Evolutionary conservation across 1,140 invertebrate species (phyloP), one percentile per base, ranked within the genome.

Genomic region (Drosophila seguyi): DNA sequence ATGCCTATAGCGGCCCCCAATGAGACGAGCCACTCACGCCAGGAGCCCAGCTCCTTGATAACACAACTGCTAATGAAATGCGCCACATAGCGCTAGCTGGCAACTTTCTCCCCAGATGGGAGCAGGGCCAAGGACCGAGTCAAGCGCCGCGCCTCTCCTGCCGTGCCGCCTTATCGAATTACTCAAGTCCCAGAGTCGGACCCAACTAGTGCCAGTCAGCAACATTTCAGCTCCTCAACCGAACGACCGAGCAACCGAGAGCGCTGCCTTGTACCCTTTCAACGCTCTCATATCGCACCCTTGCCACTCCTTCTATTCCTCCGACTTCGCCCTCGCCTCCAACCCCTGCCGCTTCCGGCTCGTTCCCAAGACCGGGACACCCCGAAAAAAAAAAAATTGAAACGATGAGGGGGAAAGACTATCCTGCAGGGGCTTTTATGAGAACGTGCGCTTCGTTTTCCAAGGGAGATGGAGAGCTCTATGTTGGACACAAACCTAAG

Each of bases 51-150:
- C 52, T 75, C 71, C 63, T 61, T 56, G 81, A 81, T 77, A 80
- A 60, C 62, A 66, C 55, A 68, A 72, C 85, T 90, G 84, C 85
- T 88, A 88, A 88, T 88, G 84, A 90, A 88, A 88, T 88, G 76
- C 84, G 73, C 85, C 76, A 87, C 84, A 77, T 73, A 84, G 72
- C 84, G 80, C 79, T 72, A 52, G 67, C 72, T 25, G 71, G 72
- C 75, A 88, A 83, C 79, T 82, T 87, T 87, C 67, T 69, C 53
- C 61, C 22, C 59, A n/a, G 18, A 25, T 18, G 41, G 57, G 14
- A 4, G 29, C 58, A 48, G 47, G 39, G 48, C 55, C 47, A 39
- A 29, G 78, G 71, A 55, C 75, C 31, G 36, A 57, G 53, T 60
- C 61, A 52, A 62, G 61, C 44, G 67, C 48, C 59, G 66, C 53